These are phyloP conservation scores for Tyria jacobaeae DNA, from an alignment of 2,888 invertebrate species.

Conservation along the genomic window DNA sequence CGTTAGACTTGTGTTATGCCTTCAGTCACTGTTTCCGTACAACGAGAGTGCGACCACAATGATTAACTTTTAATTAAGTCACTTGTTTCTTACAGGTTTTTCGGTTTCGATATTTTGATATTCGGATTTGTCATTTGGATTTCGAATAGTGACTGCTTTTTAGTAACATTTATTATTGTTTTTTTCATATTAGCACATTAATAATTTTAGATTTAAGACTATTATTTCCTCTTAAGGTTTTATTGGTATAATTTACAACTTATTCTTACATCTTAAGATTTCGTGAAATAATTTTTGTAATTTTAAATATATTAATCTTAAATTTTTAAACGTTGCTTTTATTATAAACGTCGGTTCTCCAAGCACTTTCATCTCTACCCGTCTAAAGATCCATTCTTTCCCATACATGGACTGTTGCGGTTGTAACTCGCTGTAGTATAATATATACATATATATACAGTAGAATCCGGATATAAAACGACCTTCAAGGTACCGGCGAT, in stretches of 20 bases:
- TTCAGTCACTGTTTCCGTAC: background rate
- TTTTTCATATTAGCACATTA: constrained; percentile 34
- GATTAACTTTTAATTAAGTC: background rate
- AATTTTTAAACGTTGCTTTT: constrained; percentile 29
- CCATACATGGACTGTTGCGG: too few species aligned
- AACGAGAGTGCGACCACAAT: background rate
- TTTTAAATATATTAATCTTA: constrained; percentile 46
- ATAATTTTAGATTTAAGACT: constrained; percentile 52
- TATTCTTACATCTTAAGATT: constrained; percentile 45
- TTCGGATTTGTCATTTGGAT: constrained; percentile 6
- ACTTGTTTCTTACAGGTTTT: background rate
- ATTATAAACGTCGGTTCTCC: too few species aligned
- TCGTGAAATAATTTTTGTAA: constrained; percentile 46
- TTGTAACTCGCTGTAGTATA: too few species aligned
- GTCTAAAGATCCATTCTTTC: too few species aligned
- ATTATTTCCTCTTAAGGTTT: constrained; percentile 53
- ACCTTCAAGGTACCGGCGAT: constrained; percentile 19
- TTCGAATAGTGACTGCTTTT: constrained; percentile 18
- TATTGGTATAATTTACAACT: constrained; percentile 47
- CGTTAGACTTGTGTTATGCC: too few species aligned
- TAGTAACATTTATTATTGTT: constrained; percentile 31
- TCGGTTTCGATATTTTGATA: constrained; percentile 2
- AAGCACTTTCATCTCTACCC: too few species aligned
- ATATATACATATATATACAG: too few species aligned
- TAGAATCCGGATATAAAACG: constrained; percentile 23